These are phyloP conservation scores for Periophthalmodon schlosseri DNA, from an alignment of 2,113 vertebrate species.

Conservation along the genomic window DNA sequence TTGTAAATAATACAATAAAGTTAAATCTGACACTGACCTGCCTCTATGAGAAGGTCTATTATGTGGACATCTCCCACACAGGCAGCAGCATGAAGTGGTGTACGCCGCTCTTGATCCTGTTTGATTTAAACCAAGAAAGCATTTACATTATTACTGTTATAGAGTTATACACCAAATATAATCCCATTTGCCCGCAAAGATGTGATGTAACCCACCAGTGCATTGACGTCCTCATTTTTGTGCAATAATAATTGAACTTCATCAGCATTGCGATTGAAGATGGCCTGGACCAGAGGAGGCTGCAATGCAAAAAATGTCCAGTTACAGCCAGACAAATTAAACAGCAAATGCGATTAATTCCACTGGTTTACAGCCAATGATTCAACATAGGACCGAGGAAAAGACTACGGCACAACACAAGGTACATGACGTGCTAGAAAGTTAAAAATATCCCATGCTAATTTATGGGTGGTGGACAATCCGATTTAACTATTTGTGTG, in stretches of 20 bases:
- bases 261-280: slow-evolving; percentile 97
- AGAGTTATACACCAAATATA: neutral
- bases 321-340: neutral
- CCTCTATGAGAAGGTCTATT: slow-evolving; percentile 95
- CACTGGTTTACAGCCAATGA: neutral
- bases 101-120: slow-evolving; percentile 95
- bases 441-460: neutral
- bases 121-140: neutral
- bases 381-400: neutral
- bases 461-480: neutral
- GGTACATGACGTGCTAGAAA: neutral
- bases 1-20: neutral
- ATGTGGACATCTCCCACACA: slow-evolving; percentile 93
- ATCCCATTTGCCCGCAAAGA: neutral
- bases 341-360: neutral
- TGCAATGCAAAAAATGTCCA: slow-evolving; percentile 46
- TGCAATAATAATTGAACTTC: slow-evolving; percentile 92
- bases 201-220: slow-evolving; percentile 81
- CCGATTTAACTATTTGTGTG: neutral
- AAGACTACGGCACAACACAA: neutral
- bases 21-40: slow-evolving; percentile 79
- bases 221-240: slow-evolving; percentile 97
- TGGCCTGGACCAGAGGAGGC: slow-evolving; percentile 99
- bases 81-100: slow-evolving; percentile 96
- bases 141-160: neutral